phyloP scores from a whole-genome alignment of 2,797 vertebrate genomes.

The Aratinga solstitialis region DNA sequence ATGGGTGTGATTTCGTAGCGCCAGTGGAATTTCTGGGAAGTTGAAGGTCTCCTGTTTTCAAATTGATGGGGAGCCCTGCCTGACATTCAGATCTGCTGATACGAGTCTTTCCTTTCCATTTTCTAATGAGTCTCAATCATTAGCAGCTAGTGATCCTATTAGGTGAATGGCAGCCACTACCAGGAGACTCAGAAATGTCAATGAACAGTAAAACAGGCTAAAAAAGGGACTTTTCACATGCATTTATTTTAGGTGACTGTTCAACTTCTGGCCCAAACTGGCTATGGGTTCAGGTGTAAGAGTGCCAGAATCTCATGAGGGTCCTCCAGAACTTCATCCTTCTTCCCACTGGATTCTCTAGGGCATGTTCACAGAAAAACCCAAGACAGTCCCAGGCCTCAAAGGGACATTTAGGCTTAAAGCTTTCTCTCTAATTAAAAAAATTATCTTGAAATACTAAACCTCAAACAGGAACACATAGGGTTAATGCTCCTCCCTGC shows the following conservation, averaged over 20 bases:
- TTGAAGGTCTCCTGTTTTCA: background rate
- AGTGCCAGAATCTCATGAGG: background rate
- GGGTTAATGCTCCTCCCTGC: conserved; percentile 37
- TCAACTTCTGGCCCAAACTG: background rate
- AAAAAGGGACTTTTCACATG: background rate
- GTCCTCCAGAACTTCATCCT: background rate
- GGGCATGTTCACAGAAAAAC: background rate
- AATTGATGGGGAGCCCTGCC: background rate
- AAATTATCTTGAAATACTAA: background rate
- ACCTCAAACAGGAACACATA: background rate
- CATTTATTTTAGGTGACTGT: background rate
- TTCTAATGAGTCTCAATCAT: background rate
- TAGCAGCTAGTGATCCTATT: background rate
- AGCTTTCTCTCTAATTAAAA: background rate
- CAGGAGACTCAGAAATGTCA: background rate
- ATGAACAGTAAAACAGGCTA: background rate
- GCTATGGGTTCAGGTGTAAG: background rate
- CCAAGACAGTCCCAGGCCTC: background rate
- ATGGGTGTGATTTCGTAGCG: background rate
- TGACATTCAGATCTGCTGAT: conserved; percentile 23
- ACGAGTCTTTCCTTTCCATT: background rate
- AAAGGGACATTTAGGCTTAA: background rate
- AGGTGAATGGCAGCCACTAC: background rate
- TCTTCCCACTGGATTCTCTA: background rate
- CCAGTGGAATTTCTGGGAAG: background rate